Evolutionary conservation across 1,140 invertebrate species (phyloP).

Genomic region (Zeugodacus cucurbitae): DNA sequence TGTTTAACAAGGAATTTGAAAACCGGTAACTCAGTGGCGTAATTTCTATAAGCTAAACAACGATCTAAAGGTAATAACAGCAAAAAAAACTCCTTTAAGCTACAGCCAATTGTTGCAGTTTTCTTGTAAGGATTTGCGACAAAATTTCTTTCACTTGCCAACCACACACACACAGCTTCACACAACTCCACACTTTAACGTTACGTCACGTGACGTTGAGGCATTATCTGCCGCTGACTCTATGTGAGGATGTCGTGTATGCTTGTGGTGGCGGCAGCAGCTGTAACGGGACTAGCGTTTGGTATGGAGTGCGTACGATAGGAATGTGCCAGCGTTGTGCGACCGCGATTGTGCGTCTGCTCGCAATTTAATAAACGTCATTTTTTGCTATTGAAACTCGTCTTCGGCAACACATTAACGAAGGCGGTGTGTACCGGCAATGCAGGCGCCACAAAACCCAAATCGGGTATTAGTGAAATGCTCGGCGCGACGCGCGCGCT

Average conservation of each 20-base stretch:
- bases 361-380: constrained; percentile 43
- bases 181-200: background rate
- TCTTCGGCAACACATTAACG: constrained; percentile 56
- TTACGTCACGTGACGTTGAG: background rate
- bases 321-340: constrained; percentile 19
- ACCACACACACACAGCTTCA: background rate
- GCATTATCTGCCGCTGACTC: background rate
- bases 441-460: constrained; percentile 67
- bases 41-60: background rate
- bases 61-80: background rate
- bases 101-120: background rate
- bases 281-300: constrained; percentile 28
- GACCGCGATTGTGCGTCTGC: constrained; percentile 13
- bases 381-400: constrained; percentile 54
- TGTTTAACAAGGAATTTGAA: background rate
- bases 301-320: constrained; percentile 16
- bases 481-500: constrained; percentile 63
- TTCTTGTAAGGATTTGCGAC: background rate
- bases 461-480: constrained; percentile 67
- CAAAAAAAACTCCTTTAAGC: background rate
- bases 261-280: background rate
- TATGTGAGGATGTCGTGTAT: constrained; percentile 14
- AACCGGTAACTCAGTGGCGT: background rate
- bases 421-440: constrained; percentile 58
- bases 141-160: background rate